phyloP scores from a whole-genome alignment of 2,888 invertebrate species.

The Taenaris catops region DNA sequence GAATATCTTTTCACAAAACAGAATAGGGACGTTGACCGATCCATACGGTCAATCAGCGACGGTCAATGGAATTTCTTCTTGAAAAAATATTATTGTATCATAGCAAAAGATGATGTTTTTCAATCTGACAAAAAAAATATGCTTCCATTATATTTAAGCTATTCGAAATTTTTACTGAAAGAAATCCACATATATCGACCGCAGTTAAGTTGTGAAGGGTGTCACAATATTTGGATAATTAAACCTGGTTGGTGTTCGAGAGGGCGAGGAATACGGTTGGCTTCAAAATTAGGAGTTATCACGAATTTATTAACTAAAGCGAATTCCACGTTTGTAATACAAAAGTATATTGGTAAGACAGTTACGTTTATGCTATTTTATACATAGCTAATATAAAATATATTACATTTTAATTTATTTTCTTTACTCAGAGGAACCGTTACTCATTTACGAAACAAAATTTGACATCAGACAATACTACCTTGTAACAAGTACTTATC shows the following conservation, averaged over 20 bases:
- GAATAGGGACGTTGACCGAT: slow-evolving; percentile 83
- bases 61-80: slow-evolving; percentile 85
- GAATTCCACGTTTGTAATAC: slow-evolving; percentile 86
- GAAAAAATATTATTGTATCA: slow-evolving; percentile 82
- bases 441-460: slow-evolving; percentile 91
- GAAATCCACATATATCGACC: slow-evolving; percentile 81
- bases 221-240: slow-evolving; percentile 93
- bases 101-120: slow-evolving; percentile 78
- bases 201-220: slow-evolving; percentile 86
- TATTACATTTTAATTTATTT: slow-evolving; percentile 1
- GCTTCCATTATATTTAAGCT: slow-evolving; percentile 49
- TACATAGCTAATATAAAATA: neutral
- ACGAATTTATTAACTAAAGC: slow-evolving; percentile 80
- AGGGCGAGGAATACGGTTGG: slow-evolving; percentile 91
- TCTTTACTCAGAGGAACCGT: slow-evolving; percentile 83
- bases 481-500: slow-evolving; percentile 87
- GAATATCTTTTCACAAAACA: slow-evolving; percentile 80
- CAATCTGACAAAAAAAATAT: slow-evolving; percentile 49
- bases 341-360: slow-evolving; percentile 92
- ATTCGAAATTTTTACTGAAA: slow-evolving; percentile 78
- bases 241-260: slow-evolving; percentile 92
- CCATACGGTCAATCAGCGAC: slow-evolving; percentile 49
- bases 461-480: slow-evolving; percentile 96
- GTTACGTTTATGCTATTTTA: neutral
- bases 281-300: slow-evolving; percentile 86